Base-by-base conservation (phyloP, 2,797 vertebrate species). In the Erpetoichthys calabaricus region DNA sequence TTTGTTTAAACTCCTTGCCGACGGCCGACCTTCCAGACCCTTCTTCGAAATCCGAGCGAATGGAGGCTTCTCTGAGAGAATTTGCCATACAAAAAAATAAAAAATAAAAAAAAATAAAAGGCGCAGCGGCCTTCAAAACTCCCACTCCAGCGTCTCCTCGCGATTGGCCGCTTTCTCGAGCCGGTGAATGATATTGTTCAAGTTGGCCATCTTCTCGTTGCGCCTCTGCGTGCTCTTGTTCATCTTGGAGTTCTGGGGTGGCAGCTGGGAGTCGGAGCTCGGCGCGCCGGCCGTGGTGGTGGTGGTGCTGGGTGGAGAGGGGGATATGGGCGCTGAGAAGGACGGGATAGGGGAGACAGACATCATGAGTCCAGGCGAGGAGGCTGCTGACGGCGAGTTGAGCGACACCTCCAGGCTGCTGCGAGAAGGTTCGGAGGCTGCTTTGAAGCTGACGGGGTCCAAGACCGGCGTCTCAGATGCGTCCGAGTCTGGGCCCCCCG, bases 151-250 rank as follows among this genome's bases (percentile, higher is more conserved):
- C 42, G 86, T 88, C 68, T 98, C 96, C 69, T 98, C 96, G 0
- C 92, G 84, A 71, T 97, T 98, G 75, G 94, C 96, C 0, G 96
- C 96, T 65, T 88, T 86, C 75, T 99, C 96, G 56, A 99, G 80
- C 78, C 96, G 82, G 71, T 98, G 93, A 74, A 99, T 99, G 81
- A 98, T 99, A 84, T 91, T 99, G 84, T 96, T 98, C 74, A 99
- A 89, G 81, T 99, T 99, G 68, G 94, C 94, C 91, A 98, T 94
- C 84, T 99, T 99, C 82, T 97, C 93, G 0, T 94, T 92, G 70
- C 92, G 89, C 80, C 91, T 88, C 80, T 96, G 93, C 77, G 86
- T 75, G 78, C 83, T 94, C 73, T 87, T 87, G 78, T 85, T 95
- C 64, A 84, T 81, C 79, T 90, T 94, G 69, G 86, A 69, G 57